Evolutionary conservation across 2,113 vertebrate genomes (phyloP).

Genomic region (Mystacornis crossleyi): DNA sequence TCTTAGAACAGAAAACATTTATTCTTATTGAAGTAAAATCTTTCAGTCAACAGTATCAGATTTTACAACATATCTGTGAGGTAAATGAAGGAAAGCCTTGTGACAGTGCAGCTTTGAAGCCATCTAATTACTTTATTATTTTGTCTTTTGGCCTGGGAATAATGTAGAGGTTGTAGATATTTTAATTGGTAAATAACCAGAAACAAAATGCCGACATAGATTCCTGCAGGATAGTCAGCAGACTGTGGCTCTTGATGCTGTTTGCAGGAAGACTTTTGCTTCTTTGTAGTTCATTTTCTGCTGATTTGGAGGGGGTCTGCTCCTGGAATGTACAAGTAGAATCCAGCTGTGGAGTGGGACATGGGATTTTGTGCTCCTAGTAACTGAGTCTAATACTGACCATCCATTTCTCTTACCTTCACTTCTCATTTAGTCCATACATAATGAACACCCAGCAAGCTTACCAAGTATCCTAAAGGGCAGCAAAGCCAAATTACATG

Average conservation of each 20-base stretch:
- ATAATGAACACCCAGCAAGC: neutral
- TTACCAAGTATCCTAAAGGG: neutral
- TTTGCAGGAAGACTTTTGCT: neutral
- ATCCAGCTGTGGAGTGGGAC: neutral
- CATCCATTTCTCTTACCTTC: neutral
- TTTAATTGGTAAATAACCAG: neutral
- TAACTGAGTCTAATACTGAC: fast-evolving
- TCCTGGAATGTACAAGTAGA: neutral
- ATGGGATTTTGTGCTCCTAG: neutral
- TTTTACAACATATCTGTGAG: neutral
- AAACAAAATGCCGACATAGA: neutral
- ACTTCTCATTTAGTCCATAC: neutral
- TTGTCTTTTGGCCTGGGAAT: neutral
- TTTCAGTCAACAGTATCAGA: neutral
- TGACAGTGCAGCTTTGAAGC: neutral
- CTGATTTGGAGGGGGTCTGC: neutral
- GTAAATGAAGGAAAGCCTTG: neutral
- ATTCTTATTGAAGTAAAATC: neutral
- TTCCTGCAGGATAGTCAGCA: neutral
- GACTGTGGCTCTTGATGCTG: neutral
- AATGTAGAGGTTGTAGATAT: neutral
- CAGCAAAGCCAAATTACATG: neutral
- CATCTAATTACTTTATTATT: neutral
- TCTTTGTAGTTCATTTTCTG: neutral
- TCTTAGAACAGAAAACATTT: neutral